Evolutionary conservation across 1,140 invertebrate genomes (phyloP).

Genomic region (Calliphora vicina): DNA sequence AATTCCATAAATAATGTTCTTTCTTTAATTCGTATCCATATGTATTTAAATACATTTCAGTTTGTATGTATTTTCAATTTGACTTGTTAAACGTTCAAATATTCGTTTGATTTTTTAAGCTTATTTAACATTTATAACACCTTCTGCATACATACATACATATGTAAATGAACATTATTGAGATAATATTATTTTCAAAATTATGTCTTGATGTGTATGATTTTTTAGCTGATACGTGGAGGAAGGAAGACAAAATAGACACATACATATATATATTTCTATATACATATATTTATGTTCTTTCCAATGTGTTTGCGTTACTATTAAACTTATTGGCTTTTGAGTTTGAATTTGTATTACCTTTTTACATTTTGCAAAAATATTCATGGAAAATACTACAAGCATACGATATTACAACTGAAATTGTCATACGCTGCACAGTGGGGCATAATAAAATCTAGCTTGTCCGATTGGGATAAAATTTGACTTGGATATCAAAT

Average conservation of each 20-base stretch:
- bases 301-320: background rate
- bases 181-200: background rate
- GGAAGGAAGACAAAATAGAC: background rate
- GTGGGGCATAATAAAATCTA: no score
- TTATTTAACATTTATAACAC: constrained; percentile 6
- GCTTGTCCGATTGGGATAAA: no score
- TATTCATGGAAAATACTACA: no score
- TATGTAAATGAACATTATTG: background rate
- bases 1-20: background rate
- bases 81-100: background rate
- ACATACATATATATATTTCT: no score
- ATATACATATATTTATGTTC: no score
- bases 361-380: background rate
- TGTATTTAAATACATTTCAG: background rate
- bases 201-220: background rate
- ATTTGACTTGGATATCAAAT: no score
- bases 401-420: no score
- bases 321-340: background rate
- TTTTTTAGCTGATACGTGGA: background rate
- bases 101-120: constrained; percentile 1
- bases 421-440: no score
- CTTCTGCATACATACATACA: background rate
- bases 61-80: background rate
- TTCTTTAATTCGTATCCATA: background rate
- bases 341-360: background rate